Evolutionary conservation across 2,797 vertebrate species (phyloP), one percentile per base, ranked within the genome.

Genomic region (Eurystomus glaucurus): DNA sequence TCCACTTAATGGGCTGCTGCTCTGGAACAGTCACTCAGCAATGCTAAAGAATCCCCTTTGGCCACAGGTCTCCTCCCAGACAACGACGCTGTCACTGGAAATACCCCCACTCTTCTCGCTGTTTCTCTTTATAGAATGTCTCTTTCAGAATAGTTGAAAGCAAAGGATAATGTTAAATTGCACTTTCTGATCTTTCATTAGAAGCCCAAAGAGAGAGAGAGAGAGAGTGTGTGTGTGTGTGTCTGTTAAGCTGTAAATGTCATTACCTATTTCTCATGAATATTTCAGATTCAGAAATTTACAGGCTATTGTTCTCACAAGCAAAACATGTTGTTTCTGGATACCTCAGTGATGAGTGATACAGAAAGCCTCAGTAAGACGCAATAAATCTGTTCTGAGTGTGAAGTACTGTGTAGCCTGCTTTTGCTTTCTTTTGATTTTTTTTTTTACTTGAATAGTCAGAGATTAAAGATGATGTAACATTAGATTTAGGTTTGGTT

Each of bases 241-340:
- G 48, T 89, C 23, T 74, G 46, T 83, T 76, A 87, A 94, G 55
- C 84, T 93, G 51, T 85, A 93, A 92, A 85, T 80, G 71, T 83
- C 86, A 68, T 96, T 95, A 95, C 87, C 72, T 91, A 51, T 91
- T 94, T 94, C 85, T 97, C 89, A 90, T 92, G 20, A 94, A 90
- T 96, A 95, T 96, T 95, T 96, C 91, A 91, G 69, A 61, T 88
- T 88, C 52, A 31, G 41, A 94, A 97, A 95, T 97, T 83, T 95
- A 66, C 79, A 83, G 75, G 39, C 91, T 96, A 81, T 94, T 97
- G 91, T 97, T 93, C 89, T 93, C 93, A 21, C 60, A 79, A 94
- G 84, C 43, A 89, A 94, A 95, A 83, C 19, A 76, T 46, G 50
- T 90, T 82, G 74, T 60, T 97, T 96, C 81, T 91, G 68, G 71